A percentile compares a stretch with the other conserved stretches of the same genome.
These are phyloP conservation scores for Leptinotarsa peninsularis DNA, from an alignment of 2,888 invertebrate species.

Conservation along the genomic window DNA sequence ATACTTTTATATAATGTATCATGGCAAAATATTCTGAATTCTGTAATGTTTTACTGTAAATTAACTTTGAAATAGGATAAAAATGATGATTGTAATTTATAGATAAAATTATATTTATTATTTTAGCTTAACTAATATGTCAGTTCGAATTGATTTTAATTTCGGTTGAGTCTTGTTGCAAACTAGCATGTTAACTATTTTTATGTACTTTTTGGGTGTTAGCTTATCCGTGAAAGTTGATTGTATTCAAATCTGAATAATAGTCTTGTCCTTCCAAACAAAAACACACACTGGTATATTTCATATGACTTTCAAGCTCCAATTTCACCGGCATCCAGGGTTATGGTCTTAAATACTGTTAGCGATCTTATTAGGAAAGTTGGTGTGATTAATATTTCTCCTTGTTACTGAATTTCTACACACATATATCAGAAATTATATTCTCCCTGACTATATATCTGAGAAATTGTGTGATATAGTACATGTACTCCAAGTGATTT, in stretches of 20 bases:
- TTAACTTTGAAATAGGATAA: neutral
- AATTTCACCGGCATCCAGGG: conserved; percentile 72
- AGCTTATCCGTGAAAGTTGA: neutral
- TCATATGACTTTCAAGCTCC: conserved; percentile 58
- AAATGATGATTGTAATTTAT: neutral
- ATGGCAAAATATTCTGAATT: neutral
- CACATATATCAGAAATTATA: too few species aligned
- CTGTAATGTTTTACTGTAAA: neutral
- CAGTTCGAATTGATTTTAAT: conserved; percentile 26
- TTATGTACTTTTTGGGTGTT: conserved; percentile 2
- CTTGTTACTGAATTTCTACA: too few species aligned
- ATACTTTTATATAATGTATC: too few species aligned
- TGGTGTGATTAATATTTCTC: conserved; percentile 79
- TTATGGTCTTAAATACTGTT: conserved; percentile 95
- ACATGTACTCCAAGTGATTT: neutral
- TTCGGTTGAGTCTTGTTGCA: conserved; percentile 48
- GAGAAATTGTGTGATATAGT: conserved; percentile 5
- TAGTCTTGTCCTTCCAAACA: neutral
- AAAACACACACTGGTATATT: conserved; percentile 35
- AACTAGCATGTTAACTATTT: conserved; percentile 13
- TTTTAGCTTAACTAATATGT: neutral
- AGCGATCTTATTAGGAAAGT: conserved; percentile 96
- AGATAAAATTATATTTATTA: neutral
- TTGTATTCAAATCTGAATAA: neutral
- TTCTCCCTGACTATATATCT: neutral